Evolutionary conservation across 2,888 invertebrate genomes (phyloP).

Genomic region (Meta bourneti): DNA sequence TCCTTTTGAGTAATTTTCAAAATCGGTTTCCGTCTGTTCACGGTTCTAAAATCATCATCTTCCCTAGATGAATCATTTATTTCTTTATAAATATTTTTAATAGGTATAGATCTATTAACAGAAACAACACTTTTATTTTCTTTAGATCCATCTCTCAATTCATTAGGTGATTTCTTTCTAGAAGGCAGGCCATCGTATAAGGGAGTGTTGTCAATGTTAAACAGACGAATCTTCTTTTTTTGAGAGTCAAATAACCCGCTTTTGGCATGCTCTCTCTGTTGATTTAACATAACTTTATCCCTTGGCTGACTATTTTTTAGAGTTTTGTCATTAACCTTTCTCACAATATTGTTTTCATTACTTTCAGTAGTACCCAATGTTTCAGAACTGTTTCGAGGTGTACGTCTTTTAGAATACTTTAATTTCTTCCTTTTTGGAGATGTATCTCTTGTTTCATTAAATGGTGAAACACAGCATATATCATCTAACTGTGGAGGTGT

Average conservation of each 20-base stretch:
- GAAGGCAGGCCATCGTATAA: slow-evolving; percentile 40
- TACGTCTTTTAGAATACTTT: too few species aligned
- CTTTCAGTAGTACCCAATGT: not conserved
- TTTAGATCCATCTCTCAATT: not conserved
- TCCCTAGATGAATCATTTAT: not conserved
- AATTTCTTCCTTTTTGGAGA: too few species aligned
- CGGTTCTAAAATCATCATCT: not conserved
- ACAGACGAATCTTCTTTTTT: slow-evolving; percentile 29
- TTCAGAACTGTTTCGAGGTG: not conserved
- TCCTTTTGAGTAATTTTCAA: not conserved
- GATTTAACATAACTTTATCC: not conserved
- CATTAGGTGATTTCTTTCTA: not conserved
- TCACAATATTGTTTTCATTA: not conserved
- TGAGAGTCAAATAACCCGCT: not conserved
- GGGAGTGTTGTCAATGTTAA: slow-evolving; percentile 19
- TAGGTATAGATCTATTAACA: not conserved
- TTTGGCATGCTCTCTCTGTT: not conserved
- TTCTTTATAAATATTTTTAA: not conserved
- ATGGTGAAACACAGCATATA: too few species aligned
- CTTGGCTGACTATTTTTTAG: not conserved
- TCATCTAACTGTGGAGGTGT: too few species aligned
- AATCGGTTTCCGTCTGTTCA: not conserved
- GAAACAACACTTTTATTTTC: not conserved
- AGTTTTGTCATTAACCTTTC: not conserved
- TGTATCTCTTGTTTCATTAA: too few species aligned